Base-by-base conservation (phyloP, 2,113 vertebrate species). In the Willisornis vidua region DNA sequence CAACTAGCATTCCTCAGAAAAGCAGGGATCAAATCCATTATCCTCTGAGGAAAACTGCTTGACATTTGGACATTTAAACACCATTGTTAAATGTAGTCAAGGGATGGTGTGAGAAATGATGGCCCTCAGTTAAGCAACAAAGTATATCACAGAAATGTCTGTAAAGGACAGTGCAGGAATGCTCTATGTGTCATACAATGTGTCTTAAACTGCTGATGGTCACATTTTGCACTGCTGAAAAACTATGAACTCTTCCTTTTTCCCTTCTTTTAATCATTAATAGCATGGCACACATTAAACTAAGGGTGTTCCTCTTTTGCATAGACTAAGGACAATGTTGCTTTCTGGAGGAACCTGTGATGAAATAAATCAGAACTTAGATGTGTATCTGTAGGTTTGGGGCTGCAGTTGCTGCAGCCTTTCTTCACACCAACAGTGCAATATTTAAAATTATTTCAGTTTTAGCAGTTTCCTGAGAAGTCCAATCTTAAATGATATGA, bases 281-380 rank as follows among this genome's bases (percentile, higher is more conserved):
- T 37, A 25, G 4, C 19, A 63, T 25, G 67, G 48, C 67, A 59
- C 10, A 54, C 4, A 20, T 15, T 12, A 49, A 61, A 3, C 4
- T 67, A 71, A 54, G 12, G 6, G 5, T 59, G 14, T 41, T 79
- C 5, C 10, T 67, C 26, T 72, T 81, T 63, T 35, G 11, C 14
- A 31, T 0, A 8, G 24, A 25, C 18, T 33, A n/a, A 63, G 13
- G 23, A 67, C 6, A 3, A 13, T 49, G 12, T 1, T 41, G 3
- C 9, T 92, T 76, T 85, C 55, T 71, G 24, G 24, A 77, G 20
- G 24, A 74, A 67, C 17, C 16, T 46, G 12, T 24, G 57, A 85
- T 29, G 2, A 70, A 87, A 68, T 39, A 77, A 85, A 31, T 43
- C 9, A 58, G 12, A 87, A 84, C 89, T 61, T 71, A 11, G 1